Base-by-base conservation (phyloP, 2,113 vertebrate genomes). In the Psophia crepitans region DNA sequence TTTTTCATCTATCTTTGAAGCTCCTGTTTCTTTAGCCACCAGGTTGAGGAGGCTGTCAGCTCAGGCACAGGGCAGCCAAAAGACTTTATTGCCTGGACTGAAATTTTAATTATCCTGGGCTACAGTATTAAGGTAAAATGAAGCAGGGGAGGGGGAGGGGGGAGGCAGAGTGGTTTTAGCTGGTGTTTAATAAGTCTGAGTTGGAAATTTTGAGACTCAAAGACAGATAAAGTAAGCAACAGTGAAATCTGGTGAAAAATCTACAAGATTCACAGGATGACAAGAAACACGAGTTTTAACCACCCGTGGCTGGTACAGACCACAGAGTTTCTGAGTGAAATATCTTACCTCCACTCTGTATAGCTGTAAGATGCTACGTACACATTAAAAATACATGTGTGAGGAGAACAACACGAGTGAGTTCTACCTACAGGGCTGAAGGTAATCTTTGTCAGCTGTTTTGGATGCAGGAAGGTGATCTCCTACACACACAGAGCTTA, bases 401-500 rank as follows among this genome's bases (percentile, higher is more conserved):
- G 58, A 83, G 58, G 58, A 68, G 46, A 78, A 64, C 41, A 75
- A 24, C 33, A 10, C 9, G 37, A 49, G 86, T 8, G 48, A 56
- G 20, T 26, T 64, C 41, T 75, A 22, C 43, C 57, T 58, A 11
- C 43, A 18, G 32, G 46, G 53, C 60, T 61, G 74, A 51, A 82
- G 63, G n/a, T 4, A n/a, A 14, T 14, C 35, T 79, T n/a, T 79
- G 83, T 54, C 37, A 68, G 51, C 68, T 44, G 26, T 14, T 77
- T 12, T 33, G 32, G 24, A 27, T 70, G 56, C 37, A 43, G 49
- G 37, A 37, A 57, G 37, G 15, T 24, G 27, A 54, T 32, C 37
- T 37, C 35, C 20, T 33, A 10, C 37, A 19, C 1, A 37, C 30
- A 13, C 0, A 0, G 1, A 26, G 21, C 28, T 86, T 70, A 43